These are phyloP conservation scores for Pinna nobilis DNA, from an alignment of 1,140 invertebrate genomes.

Conservation along the genomic window DNA sequence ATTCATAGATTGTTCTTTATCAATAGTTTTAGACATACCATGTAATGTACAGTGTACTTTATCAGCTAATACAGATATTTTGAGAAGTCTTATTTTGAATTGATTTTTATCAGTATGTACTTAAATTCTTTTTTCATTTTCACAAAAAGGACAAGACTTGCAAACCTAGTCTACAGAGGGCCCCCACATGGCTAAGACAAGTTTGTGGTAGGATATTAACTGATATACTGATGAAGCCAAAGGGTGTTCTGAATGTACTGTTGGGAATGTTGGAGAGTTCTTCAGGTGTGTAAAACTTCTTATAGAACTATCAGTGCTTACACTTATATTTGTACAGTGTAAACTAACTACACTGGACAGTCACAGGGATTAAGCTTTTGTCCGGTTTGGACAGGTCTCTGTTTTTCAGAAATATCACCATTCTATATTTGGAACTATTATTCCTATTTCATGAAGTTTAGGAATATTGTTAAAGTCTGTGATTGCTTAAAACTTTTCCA, in stretches of 20 bases:
- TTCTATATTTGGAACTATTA: too few species aligned
- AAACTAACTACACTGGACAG: too few species aligned
- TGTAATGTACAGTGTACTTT: neutral
- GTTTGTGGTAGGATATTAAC: slow-evolving; percentile 80
- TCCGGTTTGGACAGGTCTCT: too few species aligned
- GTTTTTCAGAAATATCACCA: too few species aligned
- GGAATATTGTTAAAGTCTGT: slow-evolving; percentile 79
- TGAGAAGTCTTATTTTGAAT: neutral
- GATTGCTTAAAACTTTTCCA: too few species aligned
- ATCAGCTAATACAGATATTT: neutral
- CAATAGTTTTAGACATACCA: neutral
- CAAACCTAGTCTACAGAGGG: slow-evolving; percentile 9
- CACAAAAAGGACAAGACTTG: neutral
- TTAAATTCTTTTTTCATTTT: neutral
- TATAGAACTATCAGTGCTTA: too few species aligned
- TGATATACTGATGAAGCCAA: slow-evolving; percentile 77
- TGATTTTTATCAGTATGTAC: neutral
- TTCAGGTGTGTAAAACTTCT: slow-evolving; percentile 65
- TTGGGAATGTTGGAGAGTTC: slow-evolving; percentile 77
- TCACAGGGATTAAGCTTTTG: too few species aligned
- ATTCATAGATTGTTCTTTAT: neutral
- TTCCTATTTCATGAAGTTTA: slow-evolving; percentile 79
- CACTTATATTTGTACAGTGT: too few species aligned
- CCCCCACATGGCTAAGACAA: slow-evolving; percentile 81
- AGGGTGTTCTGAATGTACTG: slow-evolving; percentile 81